These are phyloP conservation scores for Magallana ariakensis DNA, from an alignment of 1,140 invertebrate genomes.

Conservation along the genomic window DNA sequence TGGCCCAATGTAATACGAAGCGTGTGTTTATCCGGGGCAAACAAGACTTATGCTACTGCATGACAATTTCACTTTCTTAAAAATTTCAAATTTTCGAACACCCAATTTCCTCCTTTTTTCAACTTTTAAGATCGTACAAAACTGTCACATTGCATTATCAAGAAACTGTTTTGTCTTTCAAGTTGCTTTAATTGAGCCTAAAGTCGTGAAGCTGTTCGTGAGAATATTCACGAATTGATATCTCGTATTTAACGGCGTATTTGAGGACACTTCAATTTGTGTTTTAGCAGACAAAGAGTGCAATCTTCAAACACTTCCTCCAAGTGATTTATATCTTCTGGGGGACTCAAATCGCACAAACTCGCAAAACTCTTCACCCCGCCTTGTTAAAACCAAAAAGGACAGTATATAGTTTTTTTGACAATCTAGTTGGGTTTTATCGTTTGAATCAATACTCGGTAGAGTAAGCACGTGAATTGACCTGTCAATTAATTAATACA, in stretches of 20 bases:
- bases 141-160: slow-evolving; percentile 21
- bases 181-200: slow-evolving; percentile 20
- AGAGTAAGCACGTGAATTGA: too few species aligned
- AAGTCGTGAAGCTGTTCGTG: slow-evolving; percentile 30
- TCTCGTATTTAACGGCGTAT: slow-evolving; percentile 15
- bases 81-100: background rate
- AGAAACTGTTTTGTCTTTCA: slow-evolving; percentile 29
- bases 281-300: slow-evolving; percentile 35
- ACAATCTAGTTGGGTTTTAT: too few species aligned
- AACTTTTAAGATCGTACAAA: slow-evolving; percentile 5
- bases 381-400: background rate
- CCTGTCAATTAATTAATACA: background rate
- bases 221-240: slow-evolving; percentile 32
- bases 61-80: slow-evolving; percentile 11
- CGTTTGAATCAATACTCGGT: too few species aligned
- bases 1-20: background rate
- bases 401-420: background rate
- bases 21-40: background rate
- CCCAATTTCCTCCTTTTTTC: slow-evolving; percentile 5
- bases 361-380: background rate
- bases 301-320: slow-evolving; percentile 28
- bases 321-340: background rate
- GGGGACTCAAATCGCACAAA: background rate
- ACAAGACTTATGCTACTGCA: slow-evolving; percentile 5
- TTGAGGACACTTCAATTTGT: slow-evolving; percentile 29